Percentiles rank a stretch among this genome's conserved stretches.
phyloP scores from a whole-genome alignment of 2,113 vertebrate species.

The Poeciliopsis occidentalis region DNA sequence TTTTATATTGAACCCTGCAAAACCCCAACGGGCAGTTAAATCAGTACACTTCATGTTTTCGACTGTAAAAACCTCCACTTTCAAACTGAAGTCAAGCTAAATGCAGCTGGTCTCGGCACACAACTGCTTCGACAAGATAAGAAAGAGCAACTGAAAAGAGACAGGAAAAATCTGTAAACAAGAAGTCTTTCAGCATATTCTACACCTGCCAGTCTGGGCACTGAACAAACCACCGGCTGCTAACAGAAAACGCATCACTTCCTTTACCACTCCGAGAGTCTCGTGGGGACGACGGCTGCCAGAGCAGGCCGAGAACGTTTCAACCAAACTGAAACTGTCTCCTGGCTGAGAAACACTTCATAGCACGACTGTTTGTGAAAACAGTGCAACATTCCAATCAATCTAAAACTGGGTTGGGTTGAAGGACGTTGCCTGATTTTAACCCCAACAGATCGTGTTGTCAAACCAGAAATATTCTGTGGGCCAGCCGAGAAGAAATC shows the following conservation, averaged over 20 bases:
- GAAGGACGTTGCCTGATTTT: too few relatives aligned
- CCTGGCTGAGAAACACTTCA: too few relatives aligned
- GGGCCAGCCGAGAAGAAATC: too few relatives aligned
- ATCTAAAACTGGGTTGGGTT: too few relatives aligned
- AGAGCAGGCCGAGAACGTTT: not conserved
- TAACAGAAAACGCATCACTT: constrained; percentile 12
- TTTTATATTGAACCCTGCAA: not conserved
- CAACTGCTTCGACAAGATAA: not conserved
- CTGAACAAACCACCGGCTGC: not conserved
- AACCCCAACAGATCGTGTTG: too few relatives aligned
- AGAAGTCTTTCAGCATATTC: not conserved
- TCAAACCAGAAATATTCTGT: too few relatives aligned
- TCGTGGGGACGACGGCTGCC: not conserved
- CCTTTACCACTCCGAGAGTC: not conserved
- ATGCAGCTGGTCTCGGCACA: not conserved
- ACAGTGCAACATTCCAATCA: too few relatives aligned
- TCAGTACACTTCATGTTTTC: not conserved
- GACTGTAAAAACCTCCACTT: not conserved
- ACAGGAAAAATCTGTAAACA: not conserved
- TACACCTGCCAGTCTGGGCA: too few relatives aligned
- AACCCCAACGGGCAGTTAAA: not conserved
- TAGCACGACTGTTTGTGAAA: too few relatives aligned
- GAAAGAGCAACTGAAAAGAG: not conserved
- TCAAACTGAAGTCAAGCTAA: not conserved
- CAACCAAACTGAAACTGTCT: too few relatives aligned